Conservation (phyloP, 2,113 vertebrate species). For the cattle (Bos taurus) region ARS-UCD2.0 NC_037329.1:77692001-77692500, state of each 20-base stretch:
- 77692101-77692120: background rate
- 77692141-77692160: background rate
- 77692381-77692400: background rate
- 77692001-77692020: background rate
- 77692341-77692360: background rate
- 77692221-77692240: background rate
- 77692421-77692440: background rate
- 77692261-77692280: background rate
- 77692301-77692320: background rate
- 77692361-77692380: background rate
- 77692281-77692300: background rate
- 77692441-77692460: background rate
- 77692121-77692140: background rate
- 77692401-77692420: background rate
- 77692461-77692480: background rate
- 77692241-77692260: background rate
- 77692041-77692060: background rate
- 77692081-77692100: background rate
- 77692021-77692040: background rate
- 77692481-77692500: background rate
- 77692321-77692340: background rate
- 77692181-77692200: background rate
- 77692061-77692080: background rate
- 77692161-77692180: background rate
- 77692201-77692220: accelerated